These are phyloP conservation scores for Charaxes varanes DNA, from an alignment of 1,140 invertebrate genomes.

Conservation along the genomic window DNA sequence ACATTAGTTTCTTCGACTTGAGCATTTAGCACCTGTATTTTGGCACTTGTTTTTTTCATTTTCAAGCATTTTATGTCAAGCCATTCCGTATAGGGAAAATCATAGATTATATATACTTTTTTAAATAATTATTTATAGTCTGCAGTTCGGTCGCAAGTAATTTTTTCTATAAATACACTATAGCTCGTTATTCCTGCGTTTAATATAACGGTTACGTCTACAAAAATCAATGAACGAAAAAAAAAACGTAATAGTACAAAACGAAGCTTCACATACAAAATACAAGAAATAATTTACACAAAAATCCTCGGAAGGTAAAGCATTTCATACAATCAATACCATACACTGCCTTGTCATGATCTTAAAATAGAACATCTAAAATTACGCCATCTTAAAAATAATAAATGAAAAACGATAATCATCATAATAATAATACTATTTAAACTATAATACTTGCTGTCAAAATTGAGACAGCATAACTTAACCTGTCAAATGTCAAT, in stretches of 20 bases:
- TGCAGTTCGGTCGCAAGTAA: conserved; percentile 2
- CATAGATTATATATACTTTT: too few relatives aligned
- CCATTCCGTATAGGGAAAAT: too few relatives aligned
- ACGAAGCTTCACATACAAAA: conserved; percentile 46
- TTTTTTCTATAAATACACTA: conserved; percentile 52
- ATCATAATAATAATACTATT: conserved; percentile 55
- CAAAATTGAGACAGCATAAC: conserved; percentile 37
- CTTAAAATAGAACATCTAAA: conserved; percentile 63
- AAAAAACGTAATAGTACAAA: conserved; percentile 38
- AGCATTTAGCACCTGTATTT: conserved; percentile 9
- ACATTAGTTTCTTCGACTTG: conserved; percentile 11
- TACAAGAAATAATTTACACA: conserved; percentile 56
- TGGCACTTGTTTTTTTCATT: conserved; percentile 12
- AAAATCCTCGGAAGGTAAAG: conserved; percentile 30
- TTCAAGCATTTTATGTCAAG: not conserved
- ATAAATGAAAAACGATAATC: conserved; percentile 45
- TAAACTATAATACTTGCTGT: conserved; percentile 65
- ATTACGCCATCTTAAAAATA: conserved; percentile 69
- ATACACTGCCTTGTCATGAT: conserved; percentile 68
- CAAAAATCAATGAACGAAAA: conserved; percentile 38
- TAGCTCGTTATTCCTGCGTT: conserved; percentile 40
- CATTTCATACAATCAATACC: conserved; percentile 44
- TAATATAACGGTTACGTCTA: conserved; percentile 40
- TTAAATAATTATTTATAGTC: too few relatives aligned
- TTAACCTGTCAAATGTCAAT: conserved; percentile 40